Percentiles rank a stretch among this genome's conserved stretches.
These are phyloP conservation scores for Orycteropus afer DNA, from an alignment of 2,113 vertebrate genomes.

Conservation along the genomic window DNA sequence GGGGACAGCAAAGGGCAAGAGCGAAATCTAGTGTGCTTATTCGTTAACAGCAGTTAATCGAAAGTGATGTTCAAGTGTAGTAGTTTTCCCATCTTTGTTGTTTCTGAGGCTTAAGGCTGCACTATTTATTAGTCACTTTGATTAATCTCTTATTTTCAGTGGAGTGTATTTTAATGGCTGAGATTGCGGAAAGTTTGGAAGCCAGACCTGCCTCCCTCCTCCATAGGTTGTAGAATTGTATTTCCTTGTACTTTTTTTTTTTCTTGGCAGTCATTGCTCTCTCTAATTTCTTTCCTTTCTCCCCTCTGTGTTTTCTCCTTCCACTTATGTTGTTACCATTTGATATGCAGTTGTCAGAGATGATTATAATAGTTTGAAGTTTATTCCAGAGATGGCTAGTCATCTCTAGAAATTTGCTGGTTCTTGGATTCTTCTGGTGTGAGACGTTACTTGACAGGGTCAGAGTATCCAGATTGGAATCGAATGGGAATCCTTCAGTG, in stretches of 20 bases:
- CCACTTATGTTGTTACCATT: background rate
- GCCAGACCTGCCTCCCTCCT: fast-evolving
- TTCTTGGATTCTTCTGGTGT: slow-evolving; percentile 10
- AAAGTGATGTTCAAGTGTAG: background rate
- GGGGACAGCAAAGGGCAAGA: background rate
- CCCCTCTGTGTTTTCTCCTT: background rate
- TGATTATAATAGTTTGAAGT: background rate
- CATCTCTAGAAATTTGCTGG: background rate
- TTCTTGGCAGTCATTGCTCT: background rate
- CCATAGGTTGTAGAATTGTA: background rate
- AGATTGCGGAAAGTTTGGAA: slow-evolving; percentile 1
- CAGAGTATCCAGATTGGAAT: background rate
- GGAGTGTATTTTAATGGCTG: background rate
- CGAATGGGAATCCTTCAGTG: background rate
- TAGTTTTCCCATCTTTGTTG: background rate
- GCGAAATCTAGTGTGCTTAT: background rate
- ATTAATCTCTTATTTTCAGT: slow-evolving; percentile 1
- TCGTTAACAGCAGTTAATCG: background rate
- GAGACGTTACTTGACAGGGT: background rate
- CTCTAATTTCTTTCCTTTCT: background rate
- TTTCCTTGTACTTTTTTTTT: background rate
- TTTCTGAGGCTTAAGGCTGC: background rate
- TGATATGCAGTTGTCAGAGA: background rate
- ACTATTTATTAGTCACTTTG: background rate
- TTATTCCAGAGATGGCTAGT: background rate